These are phyloP conservation scores for Asbolus verrucosus DNA, from an alignment of 1,140 invertebrate genomes.

Conservation along the genomic window DNA sequence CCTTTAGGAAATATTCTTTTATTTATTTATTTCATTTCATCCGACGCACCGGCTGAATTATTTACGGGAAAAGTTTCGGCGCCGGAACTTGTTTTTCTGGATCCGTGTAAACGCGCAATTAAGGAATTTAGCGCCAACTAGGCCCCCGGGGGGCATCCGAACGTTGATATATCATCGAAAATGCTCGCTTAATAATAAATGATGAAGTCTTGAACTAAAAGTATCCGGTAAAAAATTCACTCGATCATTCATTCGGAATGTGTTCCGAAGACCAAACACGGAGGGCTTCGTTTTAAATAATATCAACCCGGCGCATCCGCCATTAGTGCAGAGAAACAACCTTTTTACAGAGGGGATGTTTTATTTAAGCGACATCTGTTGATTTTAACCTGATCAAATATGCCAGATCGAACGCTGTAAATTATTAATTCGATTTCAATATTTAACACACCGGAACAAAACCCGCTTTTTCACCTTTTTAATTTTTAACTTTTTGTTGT, in stretches of 20 bases:
- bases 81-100: not conserved
- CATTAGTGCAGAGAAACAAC: conserved; percentile 14
- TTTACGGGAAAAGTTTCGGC: not conserved
- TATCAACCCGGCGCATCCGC: conserved; percentile 22
- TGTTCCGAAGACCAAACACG: not conserved
- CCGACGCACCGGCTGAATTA: not conserved
- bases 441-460: not conserved
- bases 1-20: not conserved
- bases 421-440: not conserved
- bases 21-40: conserved; percentile 8
- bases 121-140: conserved; percentile 3
- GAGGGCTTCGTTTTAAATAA: not conserved
- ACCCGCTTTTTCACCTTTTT: not conserved
- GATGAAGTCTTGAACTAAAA: conserved; percentile 14
- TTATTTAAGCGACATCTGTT: not conserved
- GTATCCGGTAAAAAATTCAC: conserved; percentile 31
- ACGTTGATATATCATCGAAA: conserved; percentile 20
- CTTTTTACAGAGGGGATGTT: no score
- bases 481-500: not conserved
- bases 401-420: not conserved
- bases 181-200: conserved; percentile 16
- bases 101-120: conserved; percentile 4
- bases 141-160: not conserved
- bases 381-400: not conserved
- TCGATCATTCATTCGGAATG: conserved; percentile 9